Base-by-base conservation (phyloP, 2,113 vertebrate species). In the Camarhynchus parvulus region DNA sequence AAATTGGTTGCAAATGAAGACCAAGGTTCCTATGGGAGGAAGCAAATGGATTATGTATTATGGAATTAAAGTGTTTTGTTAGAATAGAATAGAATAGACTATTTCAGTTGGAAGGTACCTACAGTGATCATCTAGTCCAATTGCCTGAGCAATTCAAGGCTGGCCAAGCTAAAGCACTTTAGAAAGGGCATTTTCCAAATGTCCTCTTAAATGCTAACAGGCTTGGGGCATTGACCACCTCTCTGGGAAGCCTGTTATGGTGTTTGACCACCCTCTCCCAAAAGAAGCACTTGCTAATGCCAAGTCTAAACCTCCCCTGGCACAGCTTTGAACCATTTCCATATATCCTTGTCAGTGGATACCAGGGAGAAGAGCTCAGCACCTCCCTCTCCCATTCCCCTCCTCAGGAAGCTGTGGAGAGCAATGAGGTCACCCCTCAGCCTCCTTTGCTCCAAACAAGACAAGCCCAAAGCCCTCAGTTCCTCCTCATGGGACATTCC, bases 1-100 rank as follows among this genome's bases (percentile, higher is more conserved):
- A 94, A 95, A 64, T 97, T 96, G 15, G 95, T 81, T 39, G 97
- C 74, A 98, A 99, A 99, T 33, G 99, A 99, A 27, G 98, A 97
- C 97, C 96, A 97, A 12, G 98, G 98, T 41, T 98, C 99, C 99
- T 99, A 67, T 11, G 58, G 39, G 80, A 77, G 6, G 13, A 84
- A 91, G 18, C 74, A 80, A 94, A 85, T 13, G 84, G 31, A 47
- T 81, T 55, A 56, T 15, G 35, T 33, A 47, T 83, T 47, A 63
- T 11, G 31, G 41, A 86, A 61, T 77, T 66, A 2, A 64, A 83
- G 8, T 35, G 31, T 47, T 79, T 82, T 62, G 39, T 33, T 84
- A 69, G 19, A 70, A 44, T 19, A 59, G 27, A 74, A 68, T 3
- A 59, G 31, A 74, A 69, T 3, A 75, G 11, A n/a, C 10, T 25